These are phyloP conservation scores for Rhopalosiphum maidis DNA, from an alignment of 1,140 invertebrate species.

Conservation along the genomic window DNA sequence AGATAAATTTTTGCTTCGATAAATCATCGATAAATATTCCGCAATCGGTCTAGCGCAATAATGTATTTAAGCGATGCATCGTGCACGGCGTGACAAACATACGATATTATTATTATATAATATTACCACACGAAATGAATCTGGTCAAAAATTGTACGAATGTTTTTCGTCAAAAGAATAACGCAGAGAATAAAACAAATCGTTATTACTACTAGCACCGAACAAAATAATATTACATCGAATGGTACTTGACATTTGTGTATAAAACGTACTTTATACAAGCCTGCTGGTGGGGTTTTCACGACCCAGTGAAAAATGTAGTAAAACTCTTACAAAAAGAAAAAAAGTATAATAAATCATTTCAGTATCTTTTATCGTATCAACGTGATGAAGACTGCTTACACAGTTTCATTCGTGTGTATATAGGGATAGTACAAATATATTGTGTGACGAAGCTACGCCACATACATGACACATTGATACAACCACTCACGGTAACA, in stretches of 20 bases:
- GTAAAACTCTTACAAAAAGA: not conserved
- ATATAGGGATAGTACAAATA: not conserved
- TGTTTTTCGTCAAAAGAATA: not conserved
- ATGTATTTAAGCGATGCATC: not conserved
- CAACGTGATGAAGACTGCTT: not conserved
- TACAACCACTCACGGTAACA: not conserved
- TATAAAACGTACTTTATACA: not conserved
- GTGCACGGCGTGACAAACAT: not conserved
- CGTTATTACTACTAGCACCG: not conserved
- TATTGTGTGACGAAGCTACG: not conserved
- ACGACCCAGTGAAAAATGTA: not conserved
- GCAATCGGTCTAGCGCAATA: not conserved
- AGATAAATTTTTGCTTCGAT: not conserved
- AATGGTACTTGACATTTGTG: not conserved
- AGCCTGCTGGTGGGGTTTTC: not conserved
- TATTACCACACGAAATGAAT: not conserved
- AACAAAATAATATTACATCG: not conserved
- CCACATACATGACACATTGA: not conserved
- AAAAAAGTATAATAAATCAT: slow-evolving; percentile 7
- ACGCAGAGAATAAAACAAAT: not conserved
- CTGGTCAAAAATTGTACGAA: not conserved
- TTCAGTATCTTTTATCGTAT: not conserved
- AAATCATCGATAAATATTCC: not conserved
- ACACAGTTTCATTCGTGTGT: not conserved
- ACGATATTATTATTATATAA: too few relatives aligned